Conservation (phyloP, 2,888 invertebrate species). For the Drosophila longiperda region DNA sequence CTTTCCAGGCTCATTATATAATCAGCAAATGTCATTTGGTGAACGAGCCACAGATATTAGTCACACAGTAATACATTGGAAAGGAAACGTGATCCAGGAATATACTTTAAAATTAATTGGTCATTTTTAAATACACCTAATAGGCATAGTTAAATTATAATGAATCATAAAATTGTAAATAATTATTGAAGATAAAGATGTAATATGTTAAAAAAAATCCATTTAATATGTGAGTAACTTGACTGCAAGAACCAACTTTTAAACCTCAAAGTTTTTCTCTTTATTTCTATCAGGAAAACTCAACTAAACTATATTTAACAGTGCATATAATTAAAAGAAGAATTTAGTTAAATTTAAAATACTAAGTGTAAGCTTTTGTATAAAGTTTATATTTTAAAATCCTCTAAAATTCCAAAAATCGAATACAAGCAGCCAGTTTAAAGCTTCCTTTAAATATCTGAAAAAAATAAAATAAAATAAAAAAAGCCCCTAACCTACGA, state of each 20-base stretch:
- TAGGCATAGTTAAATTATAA: not conserved
- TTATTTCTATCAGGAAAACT: not conserved
- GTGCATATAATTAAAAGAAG: not conserved
- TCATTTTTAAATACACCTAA: slow-evolving; percentile 5
- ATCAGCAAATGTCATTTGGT: slow-evolving; percentile 41
- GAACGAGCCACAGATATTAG: slow-evolving; percentile 11
- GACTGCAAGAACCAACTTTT: not conserved
- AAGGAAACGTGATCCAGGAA: not conserved
- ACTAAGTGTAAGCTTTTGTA: not conserved
- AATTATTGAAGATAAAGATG: not conserved
- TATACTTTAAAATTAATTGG: slow-evolving; percentile 9
- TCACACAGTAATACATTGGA: slow-evolving; percentile 7
- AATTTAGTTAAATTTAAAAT: not conserved
- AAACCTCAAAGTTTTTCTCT: not conserved
- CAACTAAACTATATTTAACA: not conserved
- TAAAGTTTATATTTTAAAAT: not conserved
- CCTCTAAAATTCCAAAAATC: not conserved
- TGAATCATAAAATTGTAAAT: not conserved
- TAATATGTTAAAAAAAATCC: not conserved
- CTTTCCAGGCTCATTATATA: slow-evolving; percentile 52
- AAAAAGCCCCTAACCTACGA: slow-evolving; percentile 11
- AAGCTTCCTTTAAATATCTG: not conserved
- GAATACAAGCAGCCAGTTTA: not conserved
- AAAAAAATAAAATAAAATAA: not conserved
- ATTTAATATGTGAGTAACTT: accelerated